Evolutionary conservation across 2,797 vertebrate genomes (phyloP), one percentile per base, ranked within the genome.

Genomic region (Lemur catta): DNA sequence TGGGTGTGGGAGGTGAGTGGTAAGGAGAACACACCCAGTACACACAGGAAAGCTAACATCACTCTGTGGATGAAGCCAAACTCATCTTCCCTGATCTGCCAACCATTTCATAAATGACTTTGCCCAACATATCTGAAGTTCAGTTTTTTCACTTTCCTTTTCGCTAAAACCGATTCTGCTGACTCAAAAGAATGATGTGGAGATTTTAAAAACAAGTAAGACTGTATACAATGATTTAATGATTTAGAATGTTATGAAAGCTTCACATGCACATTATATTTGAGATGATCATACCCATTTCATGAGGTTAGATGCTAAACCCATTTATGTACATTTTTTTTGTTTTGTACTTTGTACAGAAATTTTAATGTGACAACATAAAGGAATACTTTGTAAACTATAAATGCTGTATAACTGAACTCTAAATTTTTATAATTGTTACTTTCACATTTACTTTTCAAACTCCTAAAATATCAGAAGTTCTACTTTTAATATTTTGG

Each of bases 171-270:
- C 26, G 76, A 96, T 41, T 92, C 33, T 87, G 48, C 75, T 92
- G 52, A 94, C 6, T n/a, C 30, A 92, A 89, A 20, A 82, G 71
- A 92, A 87, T 65, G 15, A 84, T 52, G 55, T 30, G 10, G 43
- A 90, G 12, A 92, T 84, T 95, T 95, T 69, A 84, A 79, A 95
- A 85, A 96, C 43, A 95, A 96, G 76, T 35, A 55, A 52, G 24
- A 71, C 10, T 87, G 2, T 65, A 71, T 35, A 89, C n/a, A 89
- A 46, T 59, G 48, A 92, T 30, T 26, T 69, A n/a, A 96, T 50
- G 14, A 38, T 46, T 84, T 48, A 82, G 94, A 95, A 84, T 46
- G 26, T 48, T 65, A 43, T 22, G 12, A 92, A 97, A 94, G 43
- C 46, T 92, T 75, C 20, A 94, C 90, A 95, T 28, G 4, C 9